A percentile compares a stretch with the other conserved stretches of the same genome.
phyloP scores from a whole-genome alignment of 1,140 invertebrate species.

The Neoseiulus cucumeris region DNA sequence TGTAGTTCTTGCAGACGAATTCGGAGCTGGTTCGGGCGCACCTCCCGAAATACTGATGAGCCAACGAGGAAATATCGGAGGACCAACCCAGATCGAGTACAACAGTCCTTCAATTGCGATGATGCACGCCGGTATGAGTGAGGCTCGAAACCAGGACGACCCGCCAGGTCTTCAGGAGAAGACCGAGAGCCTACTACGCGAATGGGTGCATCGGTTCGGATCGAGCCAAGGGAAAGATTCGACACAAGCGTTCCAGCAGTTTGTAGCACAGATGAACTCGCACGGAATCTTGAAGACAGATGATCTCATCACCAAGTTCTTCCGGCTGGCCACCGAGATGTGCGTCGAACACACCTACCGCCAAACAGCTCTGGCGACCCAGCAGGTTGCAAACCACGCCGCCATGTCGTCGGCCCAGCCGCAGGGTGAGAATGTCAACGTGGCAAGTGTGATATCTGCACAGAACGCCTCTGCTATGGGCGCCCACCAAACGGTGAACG shows the following conservation, averaged over 20 bases:
- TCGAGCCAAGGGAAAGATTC: slow-evolving; percentile 58
- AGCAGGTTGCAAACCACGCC: slow-evolving; percentile 18
- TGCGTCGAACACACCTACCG: slow-evolving; percentile 87
- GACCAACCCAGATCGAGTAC: slow-evolving; percentile 32
- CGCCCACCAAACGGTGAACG: slow-evolving; percentile 24
- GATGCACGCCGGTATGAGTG: slow-evolving; percentile 68
- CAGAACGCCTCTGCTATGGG: slow-evolving; percentile 18
- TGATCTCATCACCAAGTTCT: slow-evolving; percentile 88
- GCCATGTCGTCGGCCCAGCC: slow-evolving; percentile 6
- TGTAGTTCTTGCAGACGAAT: neutral
- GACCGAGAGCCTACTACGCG: slow-evolving; percentile 72
- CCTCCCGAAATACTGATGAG: slow-evolving; percentile 40
- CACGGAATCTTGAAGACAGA: slow-evolving; percentile 93
- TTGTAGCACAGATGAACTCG: slow-evolving; percentile 83
- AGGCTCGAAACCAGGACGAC: slow-evolving; percentile 62
- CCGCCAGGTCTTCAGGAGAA: slow-evolving; percentile 83
- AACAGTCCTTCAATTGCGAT: slow-evolving; percentile 45
- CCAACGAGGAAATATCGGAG: slow-evolving; percentile 25
- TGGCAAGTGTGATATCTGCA: slow-evolving; percentile 26
- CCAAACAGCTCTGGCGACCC: slow-evolving; percentile 34
- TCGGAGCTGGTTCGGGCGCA: neutral
- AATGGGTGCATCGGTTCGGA: slow-evolving; percentile 81
- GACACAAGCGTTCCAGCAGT: slow-evolving; percentile 75
- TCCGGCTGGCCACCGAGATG: slow-evolving; percentile 85
- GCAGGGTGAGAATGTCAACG: neutral